phyloP scores from a whole-genome alignment of 2,888 invertebrate genomes.

The Phasia obesa region DNA sequence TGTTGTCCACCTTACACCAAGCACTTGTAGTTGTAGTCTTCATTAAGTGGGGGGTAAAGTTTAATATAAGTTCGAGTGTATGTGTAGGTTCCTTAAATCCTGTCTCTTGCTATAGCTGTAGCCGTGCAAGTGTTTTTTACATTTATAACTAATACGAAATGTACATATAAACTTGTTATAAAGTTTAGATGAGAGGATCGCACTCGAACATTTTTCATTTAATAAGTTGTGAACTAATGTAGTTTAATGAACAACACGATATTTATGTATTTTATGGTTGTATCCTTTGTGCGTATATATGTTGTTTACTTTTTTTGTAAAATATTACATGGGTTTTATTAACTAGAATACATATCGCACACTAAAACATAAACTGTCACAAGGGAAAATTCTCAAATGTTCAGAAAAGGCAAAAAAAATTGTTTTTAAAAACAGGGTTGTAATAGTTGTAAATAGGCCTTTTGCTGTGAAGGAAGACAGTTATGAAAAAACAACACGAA shows the following conservation, averaged over 20 bases:
- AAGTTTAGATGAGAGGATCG: conserved; percentile 51
- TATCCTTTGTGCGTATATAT: neutral
- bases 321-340: neutral
- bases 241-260: conserved; percentile 31
- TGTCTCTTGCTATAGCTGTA: neutral
- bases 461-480: no score
- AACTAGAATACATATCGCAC: no score
- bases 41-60: neutral
- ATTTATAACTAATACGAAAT: neutral
- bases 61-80: neutral
- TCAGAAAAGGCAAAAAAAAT: no score
- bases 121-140: neutral
- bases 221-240: conserved; percentile 43
- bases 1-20: conserved; percentile 16
- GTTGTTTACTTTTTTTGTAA: neutral
- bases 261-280: conserved; percentile 25
- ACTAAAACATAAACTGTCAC: no score
- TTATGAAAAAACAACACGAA: no score
- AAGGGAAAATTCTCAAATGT: no score
- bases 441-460: no score
- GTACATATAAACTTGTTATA: conserved; percentile 64
- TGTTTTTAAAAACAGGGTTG: no score
- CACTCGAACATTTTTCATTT: neutral
- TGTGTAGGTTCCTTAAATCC: conserved; percentile 1
- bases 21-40: neutral